phyloP scores from a whole-genome alignment of 2,888 invertebrate species.

The Glaucopsyche alexis region DNA sequence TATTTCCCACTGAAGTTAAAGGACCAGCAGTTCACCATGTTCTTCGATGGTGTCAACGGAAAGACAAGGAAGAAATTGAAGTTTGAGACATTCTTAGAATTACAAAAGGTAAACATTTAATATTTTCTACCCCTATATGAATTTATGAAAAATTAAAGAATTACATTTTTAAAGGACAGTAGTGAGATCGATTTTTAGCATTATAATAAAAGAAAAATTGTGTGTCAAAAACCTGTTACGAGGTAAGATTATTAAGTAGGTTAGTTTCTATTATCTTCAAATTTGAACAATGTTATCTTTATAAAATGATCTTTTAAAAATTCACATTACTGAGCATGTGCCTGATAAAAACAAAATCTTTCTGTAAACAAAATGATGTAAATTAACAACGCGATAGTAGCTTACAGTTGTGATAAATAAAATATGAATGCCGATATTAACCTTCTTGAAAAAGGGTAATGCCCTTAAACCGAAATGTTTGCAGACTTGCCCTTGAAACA shows the following conservation, averaged over 20 bases:
- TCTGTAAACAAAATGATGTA: background rate
- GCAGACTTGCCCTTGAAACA: background rate
- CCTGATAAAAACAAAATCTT: background rate
- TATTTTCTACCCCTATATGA: background rate
- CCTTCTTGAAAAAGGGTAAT: background rate
- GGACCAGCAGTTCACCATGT: constrained; percentile 87
- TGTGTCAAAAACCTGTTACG: background rate
- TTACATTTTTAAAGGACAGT: background rate
- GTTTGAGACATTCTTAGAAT: constrained; percentile 84
- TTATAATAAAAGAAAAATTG: too few species aligned
- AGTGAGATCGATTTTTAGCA: background rate
- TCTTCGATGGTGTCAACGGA: constrained; percentile 85
- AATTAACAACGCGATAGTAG: background rate
- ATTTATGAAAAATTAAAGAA: background rate
- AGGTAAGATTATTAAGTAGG: background rate
- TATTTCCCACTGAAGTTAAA: constrained; percentile 87
- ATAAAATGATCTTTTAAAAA: background rate
- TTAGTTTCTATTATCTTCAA: background rate
- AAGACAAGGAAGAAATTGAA: constrained; percentile 88
- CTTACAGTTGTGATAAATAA: background rate
- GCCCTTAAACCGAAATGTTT: background rate
- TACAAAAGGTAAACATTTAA: constrained; percentile 78
- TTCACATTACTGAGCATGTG: background rate
- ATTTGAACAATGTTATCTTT: background rate
- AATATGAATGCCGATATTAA: background rate